Conservation (phyloP, 1,140 invertebrate genomes). For the Procambarus clarkii region DNA sequence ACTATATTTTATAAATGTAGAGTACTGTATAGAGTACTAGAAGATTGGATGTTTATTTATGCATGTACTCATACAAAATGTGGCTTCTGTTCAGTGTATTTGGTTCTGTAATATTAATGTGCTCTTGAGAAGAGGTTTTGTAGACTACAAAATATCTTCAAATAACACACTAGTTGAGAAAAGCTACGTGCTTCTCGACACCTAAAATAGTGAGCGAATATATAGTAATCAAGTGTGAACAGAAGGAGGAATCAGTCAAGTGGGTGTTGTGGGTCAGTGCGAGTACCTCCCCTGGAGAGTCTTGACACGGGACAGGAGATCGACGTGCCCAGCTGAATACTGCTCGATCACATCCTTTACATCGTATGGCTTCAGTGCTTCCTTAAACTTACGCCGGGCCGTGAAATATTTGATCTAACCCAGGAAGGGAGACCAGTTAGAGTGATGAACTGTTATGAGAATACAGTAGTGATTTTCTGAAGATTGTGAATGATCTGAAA, state of each 20-base stretch:
- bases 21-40: background rate
- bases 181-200: background rate
- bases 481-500: background rate
- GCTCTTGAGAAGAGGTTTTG: background rate
- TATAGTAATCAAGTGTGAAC: conserved; percentile 22
- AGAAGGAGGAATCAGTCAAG: conserved; percentile 1
- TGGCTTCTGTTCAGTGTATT: background rate
- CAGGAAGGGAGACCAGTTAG: conserved; percentile 73
- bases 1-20: too few species aligned
- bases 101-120: background rate
- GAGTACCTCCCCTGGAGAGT: conserved; percentile 88
- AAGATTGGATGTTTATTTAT: background rate
- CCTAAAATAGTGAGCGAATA: conserved; percentile 13
- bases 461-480: background rate
- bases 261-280: conserved; percentile 33
- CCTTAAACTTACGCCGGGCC: conserved; percentile 93
- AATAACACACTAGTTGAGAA: background rate
- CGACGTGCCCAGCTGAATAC: conserved; percentile 94
- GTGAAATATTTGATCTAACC: conserved; percentile 92
- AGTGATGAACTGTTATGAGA: background rate
- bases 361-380: conserved; percentile 96
- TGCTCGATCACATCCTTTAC: conserved; percentile 98
- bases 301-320: conserved; percentile 91
- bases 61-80: background rate
- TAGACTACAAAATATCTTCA: background rate